Evolutionary conservation across 2,113 vertebrate species (phyloP), one percentile per base, ranked within the genome.

Genomic region (Ptilorrhoa leucosticta): DNA sequence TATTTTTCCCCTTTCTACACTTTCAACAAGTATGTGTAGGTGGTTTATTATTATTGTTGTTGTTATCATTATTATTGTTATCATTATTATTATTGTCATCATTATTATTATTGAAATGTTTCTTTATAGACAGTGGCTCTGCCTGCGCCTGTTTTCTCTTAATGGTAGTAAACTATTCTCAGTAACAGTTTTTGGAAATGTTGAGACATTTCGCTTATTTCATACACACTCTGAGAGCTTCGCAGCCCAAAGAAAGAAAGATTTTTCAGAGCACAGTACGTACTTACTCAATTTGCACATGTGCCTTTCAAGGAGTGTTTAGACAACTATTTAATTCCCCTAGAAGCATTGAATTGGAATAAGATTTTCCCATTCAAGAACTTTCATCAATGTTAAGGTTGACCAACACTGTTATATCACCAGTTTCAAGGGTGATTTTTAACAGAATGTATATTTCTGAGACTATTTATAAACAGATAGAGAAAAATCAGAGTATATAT

Each of bases 31-130:
- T 61, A 6, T 45, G 13, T 39, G 4, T 17, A 73, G 54, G 2
- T 17, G 70, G 20, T 75, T 50, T 82, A 76, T 39, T 47, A 47
- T 37, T 5, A 4, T 57, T 58, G 3, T 45, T 78, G 24, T 40
- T 40, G 1, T 6, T 31, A 9, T 26, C 0, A 22, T 19, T 15
- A 13, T 45, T 60, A 57, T 16, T 42, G 11, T 35, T 24, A 19
- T 66, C 0, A 35, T 45, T 60, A 57, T 16, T 42, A 13, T 35
- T 24, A 19, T 66, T 0, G 31, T 42, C 1, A 28, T 31, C 11
- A 12, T 47, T n/a, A 79, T 27, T 40, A 8, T 68, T 78, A 51
- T 11, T 57, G 3, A 51, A 47, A 47, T 56, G 2, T 75, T 90
- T 54, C 4, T 80, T 51, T 79, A 50, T 16, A 79, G 5, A 5